Percentiles rank a stretch among this genome's conserved stretches.
These are phyloP conservation scores for Montipora foliosa DNA, from an alignment of 64 coral and sea anemone genomes.

Conservation along the genomic window DNA sequence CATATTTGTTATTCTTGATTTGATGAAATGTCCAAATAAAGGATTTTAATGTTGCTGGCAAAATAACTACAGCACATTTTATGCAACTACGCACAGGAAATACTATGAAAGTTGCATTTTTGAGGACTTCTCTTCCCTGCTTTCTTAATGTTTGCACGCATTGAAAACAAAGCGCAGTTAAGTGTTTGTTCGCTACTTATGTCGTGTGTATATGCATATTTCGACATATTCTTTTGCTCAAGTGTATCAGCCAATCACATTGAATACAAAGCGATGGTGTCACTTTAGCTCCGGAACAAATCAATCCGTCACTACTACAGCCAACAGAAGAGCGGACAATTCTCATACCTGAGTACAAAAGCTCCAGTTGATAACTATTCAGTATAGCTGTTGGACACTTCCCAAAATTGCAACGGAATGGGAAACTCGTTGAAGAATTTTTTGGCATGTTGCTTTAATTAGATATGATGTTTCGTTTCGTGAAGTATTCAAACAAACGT, in stretches of 20 bases:
- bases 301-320: background rate
- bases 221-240: background rate
- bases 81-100: background rate
- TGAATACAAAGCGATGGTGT: background rate
- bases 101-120: background rate
- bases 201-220: background rate
- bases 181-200: background rate
- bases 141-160: background rate
- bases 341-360: background rate
- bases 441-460: background rate
- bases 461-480: slow-evolving; percentile 2
- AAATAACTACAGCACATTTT: no score
- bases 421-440: background rate
- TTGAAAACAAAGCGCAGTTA: background rate
- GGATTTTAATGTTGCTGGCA: no score
- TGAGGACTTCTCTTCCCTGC: background rate
- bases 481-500: slow-evolving; percentile 8
- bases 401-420: background rate
- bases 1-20: no score
- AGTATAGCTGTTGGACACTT: background rate
- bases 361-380: background rate
- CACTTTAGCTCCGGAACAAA: background rate
- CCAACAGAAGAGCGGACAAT: background rate
- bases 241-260: slow-evolving; percentile 1
- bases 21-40: no score